A percentile compares a stretch with the other conserved stretches of the same genome.
Evolutionary conservation across 1,140 invertebrate genomes (phyloP).

Genomic region (Leguminivora glycinivorella): DNA sequence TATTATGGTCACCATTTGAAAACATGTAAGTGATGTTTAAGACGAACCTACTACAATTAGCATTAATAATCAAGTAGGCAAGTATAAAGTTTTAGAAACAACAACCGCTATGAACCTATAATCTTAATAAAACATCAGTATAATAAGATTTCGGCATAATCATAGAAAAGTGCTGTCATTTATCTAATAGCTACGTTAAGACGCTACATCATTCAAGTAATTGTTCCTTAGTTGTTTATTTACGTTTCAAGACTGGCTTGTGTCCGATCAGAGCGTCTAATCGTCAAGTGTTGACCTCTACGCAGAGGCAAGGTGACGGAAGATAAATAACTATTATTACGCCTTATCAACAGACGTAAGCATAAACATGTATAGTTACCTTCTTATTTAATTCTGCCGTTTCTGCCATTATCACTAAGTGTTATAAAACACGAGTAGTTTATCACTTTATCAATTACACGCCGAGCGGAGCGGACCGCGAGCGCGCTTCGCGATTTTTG

Average conservation of each 20-base stretch:
- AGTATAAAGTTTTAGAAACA: neutral
- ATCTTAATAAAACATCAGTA: neutral
- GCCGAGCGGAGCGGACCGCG: constrained; percentile 3
- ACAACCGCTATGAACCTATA: neutral
- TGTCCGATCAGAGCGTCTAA: neutral
- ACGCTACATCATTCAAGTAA: neutral
- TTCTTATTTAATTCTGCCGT: constrained; percentile 47
- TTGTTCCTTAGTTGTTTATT: constrained; percentile 12
- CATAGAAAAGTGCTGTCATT: neutral
- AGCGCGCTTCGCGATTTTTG: constrained; percentile 33
- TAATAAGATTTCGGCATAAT: neutral
- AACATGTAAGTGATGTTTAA: too few species aligned
- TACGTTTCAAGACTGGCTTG: neutral
- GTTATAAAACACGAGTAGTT: constrained; percentile 34
- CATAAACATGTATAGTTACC: constrained; percentile 44
- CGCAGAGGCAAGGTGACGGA: constrained; percentile 36
- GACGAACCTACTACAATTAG: too few species aligned
- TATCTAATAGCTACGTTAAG: neutral
- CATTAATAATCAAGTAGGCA: too few species aligned
- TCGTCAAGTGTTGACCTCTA: constrained; percentile 38
- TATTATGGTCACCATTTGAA: too few species aligned
- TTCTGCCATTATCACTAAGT: constrained; percentile 42
- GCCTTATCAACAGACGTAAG: constrained; percentile 3
- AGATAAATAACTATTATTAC: constrained; percentile 39
- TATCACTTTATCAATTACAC: neutral